Evolutionary conservation across 2,888 invertebrate genomes (phyloP), one percentile per base, ranked within the genome.

Genomic region (Dromius quadrimaculatus): DNA sequence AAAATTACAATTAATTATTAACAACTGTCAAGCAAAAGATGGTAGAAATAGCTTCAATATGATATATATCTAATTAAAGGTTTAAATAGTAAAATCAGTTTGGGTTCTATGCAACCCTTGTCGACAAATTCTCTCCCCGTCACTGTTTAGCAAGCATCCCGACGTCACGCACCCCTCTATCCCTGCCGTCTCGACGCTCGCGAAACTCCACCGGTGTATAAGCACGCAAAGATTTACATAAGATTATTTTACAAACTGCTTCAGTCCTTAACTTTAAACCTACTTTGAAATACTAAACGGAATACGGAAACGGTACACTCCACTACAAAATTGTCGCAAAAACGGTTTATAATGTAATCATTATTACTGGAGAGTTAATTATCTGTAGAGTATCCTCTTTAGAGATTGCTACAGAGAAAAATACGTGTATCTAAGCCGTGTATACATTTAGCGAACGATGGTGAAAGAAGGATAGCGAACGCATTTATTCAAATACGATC

Each of bases 221-320:
- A 79, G 78, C 78, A 74, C 73, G 74, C 72, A 74, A 78, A 81
- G 81, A 82, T 82, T 82, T 81, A 81, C 82, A 81, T 81, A 81
- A 81, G 81, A 81, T 81, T 81, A 81, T 81, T 81, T 80, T 77
- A 77, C 79, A 80, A 81, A 80, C 80, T 80, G 79, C 66, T 64
- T 45, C 78, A 80, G 77, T 78, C 80, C 78, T 80, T 78, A 80
- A 81, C 80, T 79, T 79, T 79, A 79, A 80, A 79, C 79, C 80
- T 79, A 78, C 79, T 81, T 81, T 78, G 77, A 77, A 75, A 76
- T 77, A 76, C 76, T 76, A 76, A 77, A 77, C 76, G 76, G 77
- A 76, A 78, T 78, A 76, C 73, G 71, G 74, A 75, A 75, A 75
- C 72, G 36, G 57, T 66, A 66, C 57, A 66, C 23, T 38, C 57